These are phyloP conservation scores for Paedocypris sp. DNA, from an alignment of 2,113 vertebrate species.

Conservation along the genomic window DNA sequence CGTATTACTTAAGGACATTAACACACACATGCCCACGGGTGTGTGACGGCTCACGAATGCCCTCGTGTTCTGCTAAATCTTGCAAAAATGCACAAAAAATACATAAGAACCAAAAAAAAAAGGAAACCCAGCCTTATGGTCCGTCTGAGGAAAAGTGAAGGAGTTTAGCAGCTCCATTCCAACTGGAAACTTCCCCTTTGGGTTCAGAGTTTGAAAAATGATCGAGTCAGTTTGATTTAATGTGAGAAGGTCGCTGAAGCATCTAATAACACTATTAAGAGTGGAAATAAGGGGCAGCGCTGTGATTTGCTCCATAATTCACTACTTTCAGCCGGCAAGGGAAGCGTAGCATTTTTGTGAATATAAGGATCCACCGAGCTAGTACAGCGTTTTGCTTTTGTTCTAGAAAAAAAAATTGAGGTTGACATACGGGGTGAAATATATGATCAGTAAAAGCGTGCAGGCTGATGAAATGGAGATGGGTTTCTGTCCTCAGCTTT, in stretches of 20 bases:
- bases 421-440: conserved; percentile 1
- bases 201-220: conserved; percentile 23
- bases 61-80: background rate
- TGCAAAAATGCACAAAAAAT: background rate
- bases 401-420: background rate
- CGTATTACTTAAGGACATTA: background rate
- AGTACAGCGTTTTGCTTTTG: background rate
- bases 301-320: conserved; percentile 12
- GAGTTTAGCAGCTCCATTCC: conserved; percentile 5
- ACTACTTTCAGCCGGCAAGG: background rate
- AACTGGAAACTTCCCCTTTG: conserved; percentile 17
- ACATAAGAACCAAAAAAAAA: no score
- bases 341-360: background rate
- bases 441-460: background rate
- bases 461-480: conserved; percentile 6
- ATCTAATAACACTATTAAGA: conserved; percentile 21
- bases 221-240: conserved; percentile 31
- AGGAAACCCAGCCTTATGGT: no score
- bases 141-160: no score
- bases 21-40: background rate
- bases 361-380: background rate
- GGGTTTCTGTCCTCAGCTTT: conserved; percentile 1
- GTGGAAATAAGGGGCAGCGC: conserved; percentile 4
- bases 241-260: conserved; percentile 25
- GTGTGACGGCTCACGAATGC: background rate